Base-by-base conservation (phyloP, 1,140 invertebrate species). In the Zaprionus ornatus region DNA sequence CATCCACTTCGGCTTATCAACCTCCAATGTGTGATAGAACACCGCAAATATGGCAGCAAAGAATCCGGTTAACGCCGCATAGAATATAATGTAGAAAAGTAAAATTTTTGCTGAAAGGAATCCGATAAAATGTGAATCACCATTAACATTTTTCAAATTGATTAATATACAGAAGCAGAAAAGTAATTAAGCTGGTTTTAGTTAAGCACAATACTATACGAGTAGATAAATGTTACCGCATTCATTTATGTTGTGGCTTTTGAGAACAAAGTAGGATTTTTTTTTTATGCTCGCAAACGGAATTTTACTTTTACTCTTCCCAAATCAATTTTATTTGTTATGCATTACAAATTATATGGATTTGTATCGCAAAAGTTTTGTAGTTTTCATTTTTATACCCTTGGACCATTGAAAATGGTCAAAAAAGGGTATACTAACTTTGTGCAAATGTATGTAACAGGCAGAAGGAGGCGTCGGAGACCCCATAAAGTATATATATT, bases 81-180 rank as follows among this genome's bases (percentile, higher is more conserved):
- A 99, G 94, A 98, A 99, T 93, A 98, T 96, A 71, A 98, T 91
- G 93, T 99, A 99, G 95, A 99, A 99, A 69, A 98, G 93, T 74
- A 97, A 94, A 93, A 99, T 98, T 94, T 98, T 98, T 63, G 96
- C 97, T 98, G 95, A 54, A 96, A 91, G 56, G 92, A 77, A 93
- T 68, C 55, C 73, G 65, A 68, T 25, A 48, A 32, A 45, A 13
- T 15, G 13, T 27, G 5, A 50, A 19, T 55, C 21, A 55, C 15
- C 15, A 17, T 13, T 50, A 2, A 61, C 50, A 42, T 23, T 23
- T 23, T 54, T 12, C 6, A 35, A 5, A 10, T 10, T 0, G 7
- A 37, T 40, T 6, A 40, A 4, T 40, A 10, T 25, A 23, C 13
- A 21, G 1, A 17, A 13, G 37, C 10, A 35, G 15, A 12, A 54